These are phyloP conservation scores for Dasypolia templi DNA, from an alignment of 2,888 invertebrate species.

Conservation along the genomic window DNA sequence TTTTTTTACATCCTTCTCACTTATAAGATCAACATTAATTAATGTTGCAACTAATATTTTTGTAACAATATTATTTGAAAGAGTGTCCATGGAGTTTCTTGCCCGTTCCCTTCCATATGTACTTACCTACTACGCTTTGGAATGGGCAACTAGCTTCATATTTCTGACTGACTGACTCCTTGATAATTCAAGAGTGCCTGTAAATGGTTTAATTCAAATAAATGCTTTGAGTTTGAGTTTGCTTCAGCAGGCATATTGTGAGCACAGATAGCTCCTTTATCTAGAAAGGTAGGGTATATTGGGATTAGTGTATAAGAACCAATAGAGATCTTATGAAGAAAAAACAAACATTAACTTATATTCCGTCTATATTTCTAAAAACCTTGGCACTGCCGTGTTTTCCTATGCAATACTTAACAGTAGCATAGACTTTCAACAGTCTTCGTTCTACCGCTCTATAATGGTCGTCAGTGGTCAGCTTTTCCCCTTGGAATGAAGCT, in stretches of 20 bases:
- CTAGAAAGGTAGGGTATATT: background rate
- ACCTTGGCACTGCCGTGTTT: slow-evolving; percentile 89
- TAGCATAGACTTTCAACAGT: slow-evolving; percentile 93
- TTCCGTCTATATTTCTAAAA: slow-evolving; percentile 72
- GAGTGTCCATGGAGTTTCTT: no score
- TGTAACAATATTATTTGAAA: no score
- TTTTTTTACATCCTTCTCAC: no score
- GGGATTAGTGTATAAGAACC: background rate
- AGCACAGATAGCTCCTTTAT: background rate
- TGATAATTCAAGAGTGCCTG: no score
- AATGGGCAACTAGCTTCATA: no score
- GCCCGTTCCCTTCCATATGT: no score
- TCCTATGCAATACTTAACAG: slow-evolving; percentile 94
- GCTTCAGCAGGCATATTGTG: background rate
- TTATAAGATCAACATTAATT: no score
- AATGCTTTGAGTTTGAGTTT: no score
- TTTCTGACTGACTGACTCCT: no score
- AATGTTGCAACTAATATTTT: no score
- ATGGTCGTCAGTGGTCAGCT: slow-evolving; percentile 93
- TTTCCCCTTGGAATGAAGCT: slow-evolving; percentile 90
- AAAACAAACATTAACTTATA: slow-evolving; percentile 27
- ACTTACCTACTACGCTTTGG: no score
- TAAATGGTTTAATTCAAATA: no score
- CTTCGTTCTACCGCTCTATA: slow-evolving; percentile 94
- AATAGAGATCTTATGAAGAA: background rate